A percentile compares a stretch with the other conserved stretches of the same genome.
phyloP scores from a whole-genome alignment of 1,140 invertebrate genomes.

The Stegodyphus dumicola region DNA sequence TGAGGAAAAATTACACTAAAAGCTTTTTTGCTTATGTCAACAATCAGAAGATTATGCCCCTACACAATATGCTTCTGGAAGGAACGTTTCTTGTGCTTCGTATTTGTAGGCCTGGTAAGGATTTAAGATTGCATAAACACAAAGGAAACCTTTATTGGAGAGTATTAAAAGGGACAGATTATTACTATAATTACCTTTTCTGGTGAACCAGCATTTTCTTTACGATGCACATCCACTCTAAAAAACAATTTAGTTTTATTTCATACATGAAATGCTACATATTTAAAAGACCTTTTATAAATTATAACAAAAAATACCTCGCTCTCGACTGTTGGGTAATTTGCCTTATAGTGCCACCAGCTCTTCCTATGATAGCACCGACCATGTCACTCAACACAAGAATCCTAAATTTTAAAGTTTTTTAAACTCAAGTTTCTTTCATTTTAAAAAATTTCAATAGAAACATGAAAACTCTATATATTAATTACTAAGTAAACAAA shows the following conservation, averaged over 20 bases:
- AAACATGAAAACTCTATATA: conserved; percentile 14
- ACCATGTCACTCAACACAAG: conserved; percentile 97
- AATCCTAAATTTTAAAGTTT: conserved; percentile 70
- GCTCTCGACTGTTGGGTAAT: conserved; percentile 94
- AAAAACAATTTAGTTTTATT: conserved; percentile 49
- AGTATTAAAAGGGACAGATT: too few species aligned
- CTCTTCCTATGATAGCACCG: conserved; percentile 95
- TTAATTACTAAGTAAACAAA: background rate
- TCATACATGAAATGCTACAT: background rate
- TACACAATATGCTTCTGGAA: too few species aligned
- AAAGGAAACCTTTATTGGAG: too few species aligned
- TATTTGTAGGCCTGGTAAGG: too few species aligned
- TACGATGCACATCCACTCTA: conserved; percentile 91
- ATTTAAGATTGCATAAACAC: too few species aligned
- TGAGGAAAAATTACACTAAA: too few species aligned
- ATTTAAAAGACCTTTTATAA: background rate
- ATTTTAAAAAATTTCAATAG: background rate
- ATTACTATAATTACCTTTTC: conserved; percentile 78
- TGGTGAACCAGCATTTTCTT: conserved; percentile 89
- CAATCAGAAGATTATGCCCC: too few species aligned
- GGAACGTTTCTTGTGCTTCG: too few species aligned
- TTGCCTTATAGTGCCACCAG: conserved; percentile 91
- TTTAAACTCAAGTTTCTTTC: background rate
- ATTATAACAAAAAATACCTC: conserved; percentile 66
- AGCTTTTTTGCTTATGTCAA: too few species aligned